Conservation (phyloP, 2,113 vertebrate genomes). For the Nettapus auritus region DNA sequence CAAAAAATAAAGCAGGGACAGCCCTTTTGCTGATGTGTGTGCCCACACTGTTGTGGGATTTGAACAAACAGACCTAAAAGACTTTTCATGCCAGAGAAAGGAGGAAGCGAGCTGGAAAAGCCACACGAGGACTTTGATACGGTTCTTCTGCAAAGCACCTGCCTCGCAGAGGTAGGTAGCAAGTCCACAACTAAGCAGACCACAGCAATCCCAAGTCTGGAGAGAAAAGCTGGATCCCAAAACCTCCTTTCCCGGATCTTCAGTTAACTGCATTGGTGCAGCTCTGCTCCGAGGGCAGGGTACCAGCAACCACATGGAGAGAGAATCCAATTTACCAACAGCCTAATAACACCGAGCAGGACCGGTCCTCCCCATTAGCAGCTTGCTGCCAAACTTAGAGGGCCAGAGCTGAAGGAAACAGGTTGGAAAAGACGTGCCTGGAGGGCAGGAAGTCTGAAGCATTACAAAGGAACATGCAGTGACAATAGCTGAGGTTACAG, state of each 20-base stretch:
- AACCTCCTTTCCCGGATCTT: background rate
- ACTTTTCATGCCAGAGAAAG: background rate
- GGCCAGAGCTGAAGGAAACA: background rate
- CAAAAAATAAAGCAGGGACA: background rate
- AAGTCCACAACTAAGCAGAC: accelerated
- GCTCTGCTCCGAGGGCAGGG: background rate
- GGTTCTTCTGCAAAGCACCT: background rate
- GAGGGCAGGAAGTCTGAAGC: background rate
- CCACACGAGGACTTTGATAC: accelerated
- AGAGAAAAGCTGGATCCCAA: background rate
- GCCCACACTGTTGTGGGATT: background rate
- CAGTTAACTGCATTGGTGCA: background rate
- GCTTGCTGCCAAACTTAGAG: background rate
- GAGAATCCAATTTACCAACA: background rate
- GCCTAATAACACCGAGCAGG: background rate
- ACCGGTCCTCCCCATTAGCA: background rate
- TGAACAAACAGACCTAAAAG: background rate
- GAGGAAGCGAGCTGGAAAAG: background rate
- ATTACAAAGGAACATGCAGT: background rate
- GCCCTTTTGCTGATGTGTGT: background rate
- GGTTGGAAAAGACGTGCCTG: background rate
- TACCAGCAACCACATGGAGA: background rate
- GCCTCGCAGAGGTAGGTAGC: too few species aligned
- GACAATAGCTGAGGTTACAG: background rate
- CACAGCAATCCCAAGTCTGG: accelerated